phyloP scores from a whole-genome alignment of 2,797 vertebrate species.

The Epinephelus coioides region DNA sequence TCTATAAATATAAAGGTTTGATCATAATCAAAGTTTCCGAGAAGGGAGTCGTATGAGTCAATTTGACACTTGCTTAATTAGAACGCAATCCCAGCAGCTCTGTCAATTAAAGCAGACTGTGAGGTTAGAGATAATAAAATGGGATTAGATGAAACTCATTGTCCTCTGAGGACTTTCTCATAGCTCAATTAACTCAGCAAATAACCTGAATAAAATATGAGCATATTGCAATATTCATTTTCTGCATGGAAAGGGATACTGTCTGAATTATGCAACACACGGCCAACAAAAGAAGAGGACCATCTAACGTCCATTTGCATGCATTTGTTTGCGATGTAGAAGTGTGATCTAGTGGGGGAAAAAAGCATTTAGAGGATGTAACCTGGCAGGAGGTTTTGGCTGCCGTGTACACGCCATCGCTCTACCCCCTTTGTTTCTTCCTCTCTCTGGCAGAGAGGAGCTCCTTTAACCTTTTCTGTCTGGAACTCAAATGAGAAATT shows the following conservation, averaged over 20 bases:
- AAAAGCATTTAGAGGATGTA: not conserved
- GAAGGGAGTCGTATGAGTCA: slow-evolving; percentile 14
- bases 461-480: slow-evolving; percentile 72
- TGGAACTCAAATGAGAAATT: slow-evolving; percentile 73
- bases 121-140: slow-evolving; percentile 71
- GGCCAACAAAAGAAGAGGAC: not conserved
- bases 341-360: not conserved
- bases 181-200: slow-evolving; percentile 73
- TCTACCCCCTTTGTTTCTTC: slow-evolving; percentile 28
- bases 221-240: slow-evolving; percentile 63
- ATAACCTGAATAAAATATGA: slow-evolving; percentile 72
- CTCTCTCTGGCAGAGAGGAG: slow-evolving; percentile 30
- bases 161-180: slow-evolving; percentile 65
- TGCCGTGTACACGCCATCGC: not conserved
- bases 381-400: slow-evolving; percentile 32
- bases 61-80: slow-evolving; percentile 59
- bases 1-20: slow-evolving; percentile 9
- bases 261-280: slow-evolving; percentile 59
- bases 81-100: slow-evolving; percentile 41
- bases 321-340: slow-evolving; percentile 23
- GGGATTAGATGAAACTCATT: slow-evolving; percentile 70
- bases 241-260: slow-evolving; percentile 33
- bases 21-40: slow-evolving; percentile 25
- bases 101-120: slow-evolving; percentile 65
- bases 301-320: not conserved